Conservation (phyloP, 35 echinoderm and acorn worm species). For the Acanthaster planci region DNA sequence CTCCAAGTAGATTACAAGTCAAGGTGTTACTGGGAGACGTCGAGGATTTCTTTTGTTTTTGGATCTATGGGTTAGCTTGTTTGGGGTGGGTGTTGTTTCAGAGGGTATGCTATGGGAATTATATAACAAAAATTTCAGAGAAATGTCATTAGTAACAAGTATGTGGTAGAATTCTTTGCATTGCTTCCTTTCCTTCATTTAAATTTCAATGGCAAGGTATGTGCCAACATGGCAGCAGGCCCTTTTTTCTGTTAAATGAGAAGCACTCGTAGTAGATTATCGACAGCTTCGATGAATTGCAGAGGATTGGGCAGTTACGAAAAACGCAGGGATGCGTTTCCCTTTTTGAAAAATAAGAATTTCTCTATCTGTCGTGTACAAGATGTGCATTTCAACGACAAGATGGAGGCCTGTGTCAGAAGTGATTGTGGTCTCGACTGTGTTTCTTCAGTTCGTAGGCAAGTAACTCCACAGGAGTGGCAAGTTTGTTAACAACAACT, state of each 20-base stretch:
- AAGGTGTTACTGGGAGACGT: neutral
- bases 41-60: neutral
- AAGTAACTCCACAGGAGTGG: slow-evolving; percentile 11
- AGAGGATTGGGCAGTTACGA: slow-evolving; percentile 33
- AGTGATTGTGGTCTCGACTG: neutral
- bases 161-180: too few species aligned
- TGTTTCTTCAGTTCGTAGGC: neutral
- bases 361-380: slow-evolving; percentile 42
- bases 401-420: neutral
- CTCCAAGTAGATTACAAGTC: too few species aligned
- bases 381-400: slow-evolving; percentile 28
- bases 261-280: slow-evolving; percentile 8
- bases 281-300: slow-evolving; percentile 37
- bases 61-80: neutral
- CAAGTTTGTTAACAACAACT: slow-evolving; percentile 9
- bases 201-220: too few species aligned
- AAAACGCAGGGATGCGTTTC: slow-evolving; percentile 39
- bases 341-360: slow-evolving; percentile 34
- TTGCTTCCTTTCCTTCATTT: too few species aligned
- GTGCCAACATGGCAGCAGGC: too few species aligned
- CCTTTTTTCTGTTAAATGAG: too few species aligned
- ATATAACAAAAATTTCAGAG: too few species aligned
- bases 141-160: too few species aligned
- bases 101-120: neutral
- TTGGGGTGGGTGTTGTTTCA: neutral